Evolutionary conservation across 2,797 vertebrate genomes (phyloP), one percentile per base, ranked within the genome.

Genomic region (Erpetoichthys calabaricus): DNA sequence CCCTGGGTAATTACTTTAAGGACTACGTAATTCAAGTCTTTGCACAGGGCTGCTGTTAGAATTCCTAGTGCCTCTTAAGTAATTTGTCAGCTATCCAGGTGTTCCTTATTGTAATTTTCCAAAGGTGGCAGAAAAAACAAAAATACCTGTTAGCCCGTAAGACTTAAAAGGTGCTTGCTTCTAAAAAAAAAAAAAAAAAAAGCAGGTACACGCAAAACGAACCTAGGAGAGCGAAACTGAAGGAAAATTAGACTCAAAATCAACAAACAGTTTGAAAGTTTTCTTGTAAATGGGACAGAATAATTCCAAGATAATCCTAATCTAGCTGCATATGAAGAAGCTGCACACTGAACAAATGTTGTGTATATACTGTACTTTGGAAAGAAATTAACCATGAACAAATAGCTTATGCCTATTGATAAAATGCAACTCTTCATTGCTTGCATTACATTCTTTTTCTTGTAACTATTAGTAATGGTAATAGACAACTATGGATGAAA

Each of bases 81-180:
- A 5, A 59, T 54, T 53, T 54, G 8, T 53, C 47, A 44, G 44
- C 5, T 4, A 45, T 46, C 25, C 44, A 53, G 51, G 51, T 59
- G 45, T 59, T 54, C 51, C 45, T 46, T 6, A 54, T 45, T 44
- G 5, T 9, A 6, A 41, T 53, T 9, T 45, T 53, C 50, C 25
- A 46, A 45, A 5, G 51, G 43, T 53, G 7, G 47, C 7, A 49
- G 47, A 7, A 7, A 4, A 7, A 49, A 7, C 43, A 25, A 25
- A 25, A 25, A 45, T 53, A 53, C 53, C 25, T 6, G 42, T 42
- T 46, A 45, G n/a, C 9, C 42, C 7, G 7, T 8, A 42, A 6
- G 45, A 53, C 4, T 41, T 41, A 53, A 53, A 9, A 42, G 9
- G 44, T 53, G 51, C 46, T 51, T 59, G 42, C 4, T 52, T 1